Evolutionary conservation across 2,797 vertebrate genomes (phyloP), one percentile per base, ranked within the genome.

Genomic region (Echeneis naucrates): DNA sequence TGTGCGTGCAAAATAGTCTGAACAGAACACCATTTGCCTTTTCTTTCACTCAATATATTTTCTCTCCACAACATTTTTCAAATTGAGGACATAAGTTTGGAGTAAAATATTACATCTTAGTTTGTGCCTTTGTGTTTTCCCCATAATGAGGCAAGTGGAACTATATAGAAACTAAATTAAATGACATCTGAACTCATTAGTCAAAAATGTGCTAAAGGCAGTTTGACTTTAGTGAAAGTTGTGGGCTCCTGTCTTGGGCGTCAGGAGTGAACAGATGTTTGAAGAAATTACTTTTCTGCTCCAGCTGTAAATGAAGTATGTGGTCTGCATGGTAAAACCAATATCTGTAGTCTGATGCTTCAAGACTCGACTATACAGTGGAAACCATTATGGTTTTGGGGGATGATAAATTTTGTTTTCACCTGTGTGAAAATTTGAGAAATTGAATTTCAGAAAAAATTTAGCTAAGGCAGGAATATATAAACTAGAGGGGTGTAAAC

Each of bases 221-320:
- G n/a, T 12, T 12, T 50, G 19, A 82, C 14, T 51, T 38, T 8
- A 45, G 51, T 63, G 2, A 55, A 57, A 73, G 30, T 19, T 21
- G 13, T 17, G 42, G 53, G 10, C 92, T 92, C 92, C 95, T 94
- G 92, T 94, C 95, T 95, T 92, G 92, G 88, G 92, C 95, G 93
- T 95, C 94, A 94, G 91, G 93, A 93, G 92, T 92, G 94, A 96
- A 95, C 95, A 96, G 95, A 95, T 96, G 95, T 96, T 96, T 94
- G 93, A 91, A 94, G 94, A 95, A 94, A 97, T 96, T 95, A 95
- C 93, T 92, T 94, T 93, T 87, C 90, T 89, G 90, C 93, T 94
- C 92, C 83, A 93, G 95, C 93, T 93, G 95, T 94, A 95, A 95
- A 96, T 96, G 90, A 95, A 95, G 93, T 94, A 93, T 93, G 89